Evolutionary conservation across 2,888 invertebrate species (phyloP), one percentile per base, ranked within the genome.

Genomic region (Dermolepida albohirtum): DNA sequence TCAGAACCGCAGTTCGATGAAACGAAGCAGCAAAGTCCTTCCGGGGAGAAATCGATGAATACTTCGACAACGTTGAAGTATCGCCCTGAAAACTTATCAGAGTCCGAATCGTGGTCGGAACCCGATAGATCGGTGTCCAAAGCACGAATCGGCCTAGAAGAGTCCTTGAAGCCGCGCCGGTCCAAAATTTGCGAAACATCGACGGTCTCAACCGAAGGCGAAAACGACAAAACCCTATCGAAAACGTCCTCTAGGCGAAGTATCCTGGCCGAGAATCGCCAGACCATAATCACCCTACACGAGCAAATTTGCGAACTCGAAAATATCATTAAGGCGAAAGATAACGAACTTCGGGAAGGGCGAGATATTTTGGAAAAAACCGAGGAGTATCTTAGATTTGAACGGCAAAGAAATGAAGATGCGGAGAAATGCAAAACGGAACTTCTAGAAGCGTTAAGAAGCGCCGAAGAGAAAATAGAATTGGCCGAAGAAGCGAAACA

Each of bases 51-150:
- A 39, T 69, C 69, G 10, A 69, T 73, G 29, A 68, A 59, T 10
- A 74, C 76, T 12, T 74, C 77, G 0, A 77, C 77, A 8, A 76
- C 75, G 1, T 69, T 79, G 10, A 81, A 79, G 70, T 71, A 75
- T 63, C 77, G 75, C 41, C 40, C 57, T 11, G 80, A 80, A 11
- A 77, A 76, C 64, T 84, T 84, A 5, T 87, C 90, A 1, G 95
- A 95, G 78, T 93, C 94, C 0, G 95, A 95, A 79, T 90, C 92
- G 39, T 95, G 94, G 90, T 94, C 94, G 0, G 95, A 95, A 78
- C 94, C 95, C 0, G 95, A 95, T 78, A 86, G 93, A 51, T 89
- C 89, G 69, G 93, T 95, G 1, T 94, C 94, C 0, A 83, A 90
- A 69, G 93, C 92, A 0, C 87, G 95, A 71, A 94, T 95, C 22